Base-by-base conservation (phyloP, 2,797 vertebrate species). In the Petrocephalus sullivani region DNA sequence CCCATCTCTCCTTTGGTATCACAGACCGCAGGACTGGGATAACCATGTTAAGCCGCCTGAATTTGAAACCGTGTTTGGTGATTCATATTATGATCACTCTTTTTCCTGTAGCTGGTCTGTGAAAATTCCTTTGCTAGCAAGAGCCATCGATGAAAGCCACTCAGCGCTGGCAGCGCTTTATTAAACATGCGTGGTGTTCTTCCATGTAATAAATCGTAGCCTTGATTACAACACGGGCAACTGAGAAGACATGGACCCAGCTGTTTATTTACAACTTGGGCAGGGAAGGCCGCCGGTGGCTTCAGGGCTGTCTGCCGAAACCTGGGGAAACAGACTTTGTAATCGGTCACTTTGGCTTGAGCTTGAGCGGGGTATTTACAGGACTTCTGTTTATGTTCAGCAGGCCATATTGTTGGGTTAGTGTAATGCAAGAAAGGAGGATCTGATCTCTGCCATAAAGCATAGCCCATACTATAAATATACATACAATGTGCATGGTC, bases 201-300 rank as follows among this genome's bases (percentile, higher is more conserved):
- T 53, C 88, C 90, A 89, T 91, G 89, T 91, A 91, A 92, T 91
- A 85, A 86, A 86, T 54, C 92, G 82, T 90, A 82, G 87, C 85
- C 90, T 90, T 91, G 90, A 90, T 92, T 88, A 90, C 88, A 90
- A 90, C 92, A 88, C 57, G 41, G 91, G 90, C 87, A 46, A 92
- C 91, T 89, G 90, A 92, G 91, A 91, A 92, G 91, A 93, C 92
- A 90, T 91, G 90, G 92, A 94, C 92, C 91, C 61, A 75, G 93
- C 91, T 91, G 88, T 92, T 92, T 91, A 91, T 91, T 89, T 89
- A 90, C 94, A 93, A 93, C 93, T 94, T 93, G 21, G 46, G 81
- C 81, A 51, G 8, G 21, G 51, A 54, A 46, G 51, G 46, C 19
- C 23, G 61, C 61, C 8, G 7, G 19, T 1, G 14, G 19, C 19